These are phyloP conservation scores for Betta splendens DNA, from an alignment of 2,797 vertebrate genomes.

Conservation along the genomic window DNA sequence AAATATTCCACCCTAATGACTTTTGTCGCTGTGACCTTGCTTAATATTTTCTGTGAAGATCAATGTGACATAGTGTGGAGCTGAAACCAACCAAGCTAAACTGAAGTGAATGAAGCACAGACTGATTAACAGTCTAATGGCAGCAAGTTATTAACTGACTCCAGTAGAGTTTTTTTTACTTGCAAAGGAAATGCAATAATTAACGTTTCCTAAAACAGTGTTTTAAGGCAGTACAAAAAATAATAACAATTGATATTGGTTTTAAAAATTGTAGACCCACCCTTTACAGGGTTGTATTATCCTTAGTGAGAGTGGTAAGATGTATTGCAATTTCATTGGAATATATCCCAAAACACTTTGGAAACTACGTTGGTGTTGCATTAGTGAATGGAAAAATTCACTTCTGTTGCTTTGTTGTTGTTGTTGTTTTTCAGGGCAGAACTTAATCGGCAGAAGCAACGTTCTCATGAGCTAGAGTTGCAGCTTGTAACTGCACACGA, in stretches of 20 bases:
- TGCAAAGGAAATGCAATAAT: conserved; percentile 3
- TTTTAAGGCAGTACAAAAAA: conserved; percentile 6
- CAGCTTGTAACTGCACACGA: conserved; percentile 86
- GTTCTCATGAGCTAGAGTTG: conserved; percentile 84
- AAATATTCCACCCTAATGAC: background rate
- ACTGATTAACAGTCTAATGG: background rate
- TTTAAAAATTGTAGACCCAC: conserved; percentile 37
- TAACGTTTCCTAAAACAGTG: conserved; percentile 17
- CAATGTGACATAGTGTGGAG: background rate
- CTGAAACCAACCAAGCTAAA: no score
- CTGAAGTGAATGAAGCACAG: conserved; percentile 1
- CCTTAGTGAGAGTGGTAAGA: conserved; percentile 10
- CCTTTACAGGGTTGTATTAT: conserved; percentile 32
- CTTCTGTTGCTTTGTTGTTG: background rate
- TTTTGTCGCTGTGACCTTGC: background rate
- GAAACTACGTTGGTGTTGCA: conserved; percentile 16
- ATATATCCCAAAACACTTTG: conserved; percentile 13
- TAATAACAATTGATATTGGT: conserved; percentile 13
- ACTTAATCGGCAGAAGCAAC: conserved; percentile 88
- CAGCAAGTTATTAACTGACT: conserved; percentile 8
- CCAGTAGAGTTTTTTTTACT: background rate
- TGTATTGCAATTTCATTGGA: conserved; percentile 19
- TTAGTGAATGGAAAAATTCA: background rate
- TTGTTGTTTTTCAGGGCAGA: conserved; percentile 85
- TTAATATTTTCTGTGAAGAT: background rate